Conservation (phyloP, 2,888 invertebrate genomes). For the Drosophila buzzatii region DNA sequence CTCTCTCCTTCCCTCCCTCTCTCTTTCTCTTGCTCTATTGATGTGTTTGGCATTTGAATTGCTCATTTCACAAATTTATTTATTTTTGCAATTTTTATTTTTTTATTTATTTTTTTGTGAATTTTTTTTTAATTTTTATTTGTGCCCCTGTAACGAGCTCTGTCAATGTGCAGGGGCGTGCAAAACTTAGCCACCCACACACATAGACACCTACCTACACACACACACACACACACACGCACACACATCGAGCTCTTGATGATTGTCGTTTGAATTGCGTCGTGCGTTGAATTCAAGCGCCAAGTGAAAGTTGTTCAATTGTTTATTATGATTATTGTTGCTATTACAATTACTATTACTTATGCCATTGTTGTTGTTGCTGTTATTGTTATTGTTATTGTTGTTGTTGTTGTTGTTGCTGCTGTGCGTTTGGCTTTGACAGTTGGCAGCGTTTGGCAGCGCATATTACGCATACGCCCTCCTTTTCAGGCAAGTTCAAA, state of each 20-base stretch:
- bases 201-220: constrained; percentile 33
- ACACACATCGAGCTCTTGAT: constrained; percentile 10
- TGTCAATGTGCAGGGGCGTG: constrained; percentile 57
- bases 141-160: constrained; percentile 44
- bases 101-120: constrained; percentile 1
- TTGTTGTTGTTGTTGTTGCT: constrained; percentile 13
- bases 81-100: constrained; percentile 16
- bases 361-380: constrained; percentile 33
- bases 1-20: neutral
- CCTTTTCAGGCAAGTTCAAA: constrained; percentile 48
- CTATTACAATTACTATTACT: constrained; percentile 58
- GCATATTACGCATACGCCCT: constrained; percentile 59
- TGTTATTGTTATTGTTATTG: neutral
- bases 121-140: constrained; percentile 14
- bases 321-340: constrained; percentile 74
- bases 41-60: constrained; percentile 32
- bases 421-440: constrained; percentile 16
- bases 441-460: constrained; percentile 25
- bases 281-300: constrained; percentile 83
- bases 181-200: constrained; percentile 51
- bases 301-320: constrained; percentile 83
- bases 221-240: constrained; percentile 24
- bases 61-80: constrained; percentile 12
- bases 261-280: constrained; percentile 74
- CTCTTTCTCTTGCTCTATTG: neutral